Evolutionary conservation across 2,797 vertebrate species (phyloP).

Genomic region (Moxostoma hubbsi): DNA sequence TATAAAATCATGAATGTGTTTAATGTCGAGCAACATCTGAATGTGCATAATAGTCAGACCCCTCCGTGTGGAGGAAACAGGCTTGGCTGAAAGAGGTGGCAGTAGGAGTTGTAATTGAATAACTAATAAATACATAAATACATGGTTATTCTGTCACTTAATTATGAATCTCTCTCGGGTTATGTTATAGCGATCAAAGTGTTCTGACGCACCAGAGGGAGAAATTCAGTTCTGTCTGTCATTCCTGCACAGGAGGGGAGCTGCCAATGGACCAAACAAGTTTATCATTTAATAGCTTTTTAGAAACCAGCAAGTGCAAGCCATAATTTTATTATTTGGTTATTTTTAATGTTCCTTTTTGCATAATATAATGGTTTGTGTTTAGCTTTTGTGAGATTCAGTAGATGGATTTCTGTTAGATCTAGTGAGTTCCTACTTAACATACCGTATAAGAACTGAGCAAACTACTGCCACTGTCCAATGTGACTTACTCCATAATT

Average conservation of each 20-base stretch:
- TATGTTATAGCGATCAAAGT: constrained; percentile 54
- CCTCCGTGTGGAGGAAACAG: constrained; percentile 36
- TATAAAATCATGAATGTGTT: constrained; percentile 62
- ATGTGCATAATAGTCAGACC: constrained; percentile 32
- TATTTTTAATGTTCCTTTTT: not conserved
- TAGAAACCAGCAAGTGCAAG: not conserved
- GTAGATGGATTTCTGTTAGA: no score
- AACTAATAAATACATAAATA: constrained; percentile 23
- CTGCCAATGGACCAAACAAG: no score
- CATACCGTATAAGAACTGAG: no score
- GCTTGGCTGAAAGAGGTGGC: constrained; percentile 30
- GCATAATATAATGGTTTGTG: constrained; percentile 28
- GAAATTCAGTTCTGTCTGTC: constrained; percentile 49
- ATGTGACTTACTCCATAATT: no score
- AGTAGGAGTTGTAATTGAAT: constrained; percentile 56
- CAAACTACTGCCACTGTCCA: no score
- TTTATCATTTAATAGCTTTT: constrained; percentile 4
- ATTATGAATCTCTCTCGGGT: constrained; percentile 61
- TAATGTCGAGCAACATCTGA: constrained; percentile 43
- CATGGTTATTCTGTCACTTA: constrained; percentile 57
- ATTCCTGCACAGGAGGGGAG: constrained; percentile 28
- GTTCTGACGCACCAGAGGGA: constrained; percentile 59
- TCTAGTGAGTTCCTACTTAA: no score
- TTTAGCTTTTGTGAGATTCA: not conserved
- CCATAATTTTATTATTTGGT: no score